Percentiles rank a stretch among this genome's conserved stretches.
These are phyloP conservation scores for Falco columbarius DNA, from an alignment of 2,797 vertebrate species.

Conservation along the genomic window DNA sequence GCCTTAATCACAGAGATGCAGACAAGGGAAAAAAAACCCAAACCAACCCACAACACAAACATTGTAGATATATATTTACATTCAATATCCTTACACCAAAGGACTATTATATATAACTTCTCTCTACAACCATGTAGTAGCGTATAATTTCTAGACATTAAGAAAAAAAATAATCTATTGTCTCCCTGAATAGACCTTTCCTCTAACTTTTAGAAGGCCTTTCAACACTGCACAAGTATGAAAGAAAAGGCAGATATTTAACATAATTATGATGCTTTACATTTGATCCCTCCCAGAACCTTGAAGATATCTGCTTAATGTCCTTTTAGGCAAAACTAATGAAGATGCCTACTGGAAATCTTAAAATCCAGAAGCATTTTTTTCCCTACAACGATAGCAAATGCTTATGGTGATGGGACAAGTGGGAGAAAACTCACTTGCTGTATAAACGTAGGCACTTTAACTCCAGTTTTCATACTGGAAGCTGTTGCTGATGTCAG, in stretches of 20 bases:
- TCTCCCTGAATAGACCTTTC: background rate
- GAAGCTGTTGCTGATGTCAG: slow-evolving; percentile 11
- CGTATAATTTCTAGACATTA: background rate
- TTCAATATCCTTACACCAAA: background rate
- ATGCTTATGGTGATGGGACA: background rate
- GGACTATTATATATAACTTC: background rate
- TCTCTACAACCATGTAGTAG: background rate
- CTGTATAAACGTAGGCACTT: background rate
- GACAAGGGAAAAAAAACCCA: background rate
- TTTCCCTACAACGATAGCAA: background rate
- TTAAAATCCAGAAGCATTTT: background rate
- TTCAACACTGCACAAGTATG: background rate
- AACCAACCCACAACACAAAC: background rate
- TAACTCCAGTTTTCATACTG: slow-evolving; percentile 1
- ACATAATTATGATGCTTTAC: background rate
- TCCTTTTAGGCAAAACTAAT: background rate
- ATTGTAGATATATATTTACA: background rate
- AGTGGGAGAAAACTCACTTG: background rate
- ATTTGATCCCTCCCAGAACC: background rate
- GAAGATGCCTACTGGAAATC: background rate
- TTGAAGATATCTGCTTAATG: background rate
- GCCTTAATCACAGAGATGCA: slow-evolving; percentile 27
- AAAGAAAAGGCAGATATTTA: background rate
- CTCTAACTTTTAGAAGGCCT: background rate
- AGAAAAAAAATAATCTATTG: background rate